Evolutionary conservation across 2,797 vertebrate species (phyloP).

Genomic region (Anolis apletophallus): DNA sequence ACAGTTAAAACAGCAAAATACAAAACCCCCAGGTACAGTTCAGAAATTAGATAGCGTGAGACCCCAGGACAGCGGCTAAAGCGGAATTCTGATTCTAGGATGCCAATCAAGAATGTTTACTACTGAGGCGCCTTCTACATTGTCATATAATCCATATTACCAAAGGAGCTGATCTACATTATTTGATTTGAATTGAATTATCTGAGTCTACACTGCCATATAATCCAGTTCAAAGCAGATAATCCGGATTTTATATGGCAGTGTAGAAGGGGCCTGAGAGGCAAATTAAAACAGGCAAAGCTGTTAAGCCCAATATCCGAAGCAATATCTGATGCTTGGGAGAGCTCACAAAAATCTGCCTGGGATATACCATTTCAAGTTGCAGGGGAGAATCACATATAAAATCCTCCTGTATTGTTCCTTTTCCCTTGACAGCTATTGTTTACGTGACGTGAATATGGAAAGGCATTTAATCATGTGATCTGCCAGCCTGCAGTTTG

Average conservation of each 20-base stretch:
- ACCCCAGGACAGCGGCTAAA: no score
- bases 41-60: no score
- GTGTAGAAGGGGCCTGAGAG: no score
- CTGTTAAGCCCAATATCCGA: not conserved
- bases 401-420: conserved; percentile 43
- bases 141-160: no score
- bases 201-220: no score
- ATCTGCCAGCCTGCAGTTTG: not conserved
- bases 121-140: not conserved
- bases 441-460: not conserved
- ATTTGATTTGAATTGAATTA: no score
- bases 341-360: conserved; percentile 12
- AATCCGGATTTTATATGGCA: no score
- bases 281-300: no score
- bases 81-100: not conserved
- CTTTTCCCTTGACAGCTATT: not conserved
- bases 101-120: not conserved
- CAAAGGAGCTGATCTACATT: no score
- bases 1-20: no score
- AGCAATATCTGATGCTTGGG: not conserved
- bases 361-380: not conserved
- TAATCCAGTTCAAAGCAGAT: no score
- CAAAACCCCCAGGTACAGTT: no score
- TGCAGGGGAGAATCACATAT: not conserved
- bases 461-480: not conserved